Evolutionary conservation across 2,797 vertebrate species (phyloP), one percentile per base, ranked within the genome.

Genomic region (Chelonia mydas): DNA sequence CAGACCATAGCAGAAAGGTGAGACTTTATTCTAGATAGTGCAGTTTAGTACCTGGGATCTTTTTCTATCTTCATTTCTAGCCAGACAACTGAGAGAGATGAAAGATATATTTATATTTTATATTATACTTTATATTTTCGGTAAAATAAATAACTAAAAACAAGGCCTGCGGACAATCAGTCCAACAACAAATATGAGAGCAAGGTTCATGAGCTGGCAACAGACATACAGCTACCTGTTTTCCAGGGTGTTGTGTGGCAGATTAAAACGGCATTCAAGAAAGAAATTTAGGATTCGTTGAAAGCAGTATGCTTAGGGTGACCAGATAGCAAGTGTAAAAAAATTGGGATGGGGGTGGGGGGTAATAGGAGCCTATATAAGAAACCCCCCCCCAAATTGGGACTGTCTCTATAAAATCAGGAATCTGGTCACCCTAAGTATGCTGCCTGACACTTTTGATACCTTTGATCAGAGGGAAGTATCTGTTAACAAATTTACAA

Each of bases 151-250:
- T 82, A 85, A 86, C 47, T 88, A 31, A 54, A 54, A 91, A 53
- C 61, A 59, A 49, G 41, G 15, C 81, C 77, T 82, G 16, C 33
- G 92, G 54, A 7, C 54, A 49, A 47, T 28, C 21, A 90, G 45
- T 85, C 76, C 93, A 59, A 76, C 45, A 37, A 94, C 23, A 84
- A 84, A 33, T 31, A 47, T 65, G 59, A 86, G 81, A 88, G 81
- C 41, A 50, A 93, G 49, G 7, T 91, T 83, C 16, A 13, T 82
- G 45, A 92, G 31, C 54, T 81, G 49, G 74, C 83, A 45, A 23
- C 7, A 93, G 28, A 53, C 89, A 95, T 92, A 94, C n/a, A 65
- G 49, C 90, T 96, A 19, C 54, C 31, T 93, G 0, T 65, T 94
- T 95, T 90, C 84, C 57, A 57, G 33, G 87, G 0, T n/a, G 31